These are phyloP conservation scores for Drosophila mayri DNA, from an alignment of 1,140 invertebrate genomes.

Conservation along the genomic window DNA sequence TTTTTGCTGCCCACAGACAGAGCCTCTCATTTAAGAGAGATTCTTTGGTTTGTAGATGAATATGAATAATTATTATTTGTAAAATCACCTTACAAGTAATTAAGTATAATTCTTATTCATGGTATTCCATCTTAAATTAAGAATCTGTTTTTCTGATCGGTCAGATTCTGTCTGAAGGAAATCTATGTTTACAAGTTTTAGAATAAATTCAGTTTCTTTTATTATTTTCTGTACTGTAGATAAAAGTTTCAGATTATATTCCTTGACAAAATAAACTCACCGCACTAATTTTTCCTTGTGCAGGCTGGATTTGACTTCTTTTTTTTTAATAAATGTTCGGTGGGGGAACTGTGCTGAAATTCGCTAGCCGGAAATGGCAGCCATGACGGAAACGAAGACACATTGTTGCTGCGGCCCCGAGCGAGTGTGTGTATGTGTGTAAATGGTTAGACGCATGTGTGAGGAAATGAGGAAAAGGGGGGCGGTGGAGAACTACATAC, in stretches of 20 bases:
- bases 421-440: slow-evolving; percentile 33
- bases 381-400: slow-evolving; percentile 78
- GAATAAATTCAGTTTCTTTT: not conserved
- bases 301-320: slow-evolving; percentile 23
- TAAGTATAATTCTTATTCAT: not conserved
- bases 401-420: slow-evolving; percentile 63
- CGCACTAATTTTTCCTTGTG: not conserved
- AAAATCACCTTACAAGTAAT: not conserved
- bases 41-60: no score
- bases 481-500: slow-evolving; percentile 38
- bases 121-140: no score
- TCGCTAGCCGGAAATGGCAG: slow-evolving; percentile 75
- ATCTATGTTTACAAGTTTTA: not conserved
- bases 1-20: not conserved
- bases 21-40: no score
- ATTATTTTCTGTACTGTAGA: not conserved
- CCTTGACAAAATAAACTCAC: not conserved
- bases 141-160: no score
- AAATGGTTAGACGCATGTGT: slow-evolving; percentile 22
- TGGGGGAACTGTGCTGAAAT: slow-evolving; percentile 52
- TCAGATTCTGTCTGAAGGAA: no score
- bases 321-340: slow-evolving; percentile 61
- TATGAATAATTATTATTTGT: no score
- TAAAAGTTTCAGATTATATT: not conserved
- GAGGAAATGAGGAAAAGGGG: slow-evolving; percentile 7